Evolutionary conservation across 1,140 invertebrate species (phyloP).

Genomic region (Orius insidiosus): DNA sequence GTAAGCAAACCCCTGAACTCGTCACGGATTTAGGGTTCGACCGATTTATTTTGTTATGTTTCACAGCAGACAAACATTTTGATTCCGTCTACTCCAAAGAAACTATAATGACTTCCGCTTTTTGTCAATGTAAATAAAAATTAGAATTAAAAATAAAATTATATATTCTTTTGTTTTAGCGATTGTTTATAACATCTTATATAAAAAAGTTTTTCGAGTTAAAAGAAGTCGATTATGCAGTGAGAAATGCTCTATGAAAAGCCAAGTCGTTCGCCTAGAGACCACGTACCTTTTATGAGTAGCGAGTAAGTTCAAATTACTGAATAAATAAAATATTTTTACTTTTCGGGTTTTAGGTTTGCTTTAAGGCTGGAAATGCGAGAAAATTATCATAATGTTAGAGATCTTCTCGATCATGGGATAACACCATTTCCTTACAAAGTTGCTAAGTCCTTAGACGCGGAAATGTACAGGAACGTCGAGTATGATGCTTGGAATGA

Average conservation of each 20-base stretch:
- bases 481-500: constrained; percentile 81
- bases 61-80: constrained; percentile 55
- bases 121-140: constrained; percentile 58
- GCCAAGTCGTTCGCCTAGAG: constrained; percentile 18
- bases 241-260: constrained; percentile 54
- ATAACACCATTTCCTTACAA: constrained; percentile 79
- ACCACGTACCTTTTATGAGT: constrained; percentile 13
- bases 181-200: constrained; percentile 65
- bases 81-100: constrained; percentile 60
- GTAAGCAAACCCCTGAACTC: constrained; percentile 37
- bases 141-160: too few species aligned
- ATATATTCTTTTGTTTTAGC: constrained; percentile 34
- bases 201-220: constrained; percentile 62
- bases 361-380: constrained; percentile 19
- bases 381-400: constrained; percentile 26
- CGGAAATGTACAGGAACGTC: constrained; percentile 70
- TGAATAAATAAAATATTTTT: too few species aligned
- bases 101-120: constrained; percentile 48
- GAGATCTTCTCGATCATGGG: constrained; percentile 34
- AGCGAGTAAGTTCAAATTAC: too few species aligned
- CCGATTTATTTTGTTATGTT: constrained; percentile 46
- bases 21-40: constrained; percentile 41
- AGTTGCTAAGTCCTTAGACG: constrained; percentile 75
- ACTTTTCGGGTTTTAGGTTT: constrained; percentile 15
- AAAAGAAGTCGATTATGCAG: constrained; percentile 49